Conservation (phyloP, 2,113 vertebrate species). For the Pseudopodoces humilis region DNA sequence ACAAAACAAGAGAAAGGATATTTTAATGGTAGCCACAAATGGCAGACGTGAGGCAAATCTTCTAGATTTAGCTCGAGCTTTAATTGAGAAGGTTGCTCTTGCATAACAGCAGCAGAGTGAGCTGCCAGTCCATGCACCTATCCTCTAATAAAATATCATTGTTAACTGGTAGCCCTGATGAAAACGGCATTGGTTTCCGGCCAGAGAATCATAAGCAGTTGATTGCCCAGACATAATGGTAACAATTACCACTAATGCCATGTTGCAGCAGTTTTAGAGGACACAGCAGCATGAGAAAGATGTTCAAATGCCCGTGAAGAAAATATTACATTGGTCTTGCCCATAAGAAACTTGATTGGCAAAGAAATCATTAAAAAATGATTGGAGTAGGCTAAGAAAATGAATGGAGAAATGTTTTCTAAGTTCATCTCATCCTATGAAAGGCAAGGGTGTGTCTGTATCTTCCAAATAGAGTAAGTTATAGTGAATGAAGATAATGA, state of each 20-base stretch:
- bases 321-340: background rate
- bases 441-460: background rate
- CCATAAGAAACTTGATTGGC: background rate
- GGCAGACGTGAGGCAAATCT: conserved; percentile 5
- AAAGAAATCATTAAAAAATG: background rate
- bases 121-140: conserved; percentile 15
- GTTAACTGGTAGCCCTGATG: conserved; percentile 5
- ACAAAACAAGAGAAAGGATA: conserved; percentile 10
- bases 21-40: conserved; percentile 17
- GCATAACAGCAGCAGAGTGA: background rate
- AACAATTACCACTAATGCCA: background rate
- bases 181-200: background rate
- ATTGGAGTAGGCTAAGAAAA: background rate
- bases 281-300: background rate
- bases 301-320: background rate
- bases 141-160: conserved; percentile 25
- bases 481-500: background rate
- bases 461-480: background rate
- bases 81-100: conserved; percentile 57
- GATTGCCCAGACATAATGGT: background rate
- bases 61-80: background rate
- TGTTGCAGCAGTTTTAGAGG: background rate
- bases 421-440: background rate
- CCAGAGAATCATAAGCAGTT: conserved; percentile 19
- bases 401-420: background rate